Evolutionary conservation across 2,888 invertebrate species (phyloP).

Genomic region (Vanessa cardui): DNA sequence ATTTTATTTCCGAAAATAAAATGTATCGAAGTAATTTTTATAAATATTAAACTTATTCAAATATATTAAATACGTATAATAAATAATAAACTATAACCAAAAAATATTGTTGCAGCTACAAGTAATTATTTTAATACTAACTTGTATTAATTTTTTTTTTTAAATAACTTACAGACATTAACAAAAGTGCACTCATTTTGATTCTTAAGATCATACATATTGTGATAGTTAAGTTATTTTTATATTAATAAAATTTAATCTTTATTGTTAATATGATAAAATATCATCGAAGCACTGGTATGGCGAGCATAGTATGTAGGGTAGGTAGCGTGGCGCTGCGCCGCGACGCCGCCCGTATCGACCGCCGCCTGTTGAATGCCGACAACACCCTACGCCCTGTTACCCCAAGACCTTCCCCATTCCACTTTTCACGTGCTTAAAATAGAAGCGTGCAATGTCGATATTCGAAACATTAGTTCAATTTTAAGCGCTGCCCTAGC

Average conservation of each 20-base stretch:
- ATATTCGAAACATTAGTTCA: conserved; percentile 77
- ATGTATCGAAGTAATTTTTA: too few relatives aligned
- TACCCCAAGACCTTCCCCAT: conserved; percentile 64
- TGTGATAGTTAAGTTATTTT: too few relatives aligned
- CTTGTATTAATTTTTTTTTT: too few relatives aligned
- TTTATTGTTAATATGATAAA: background rate
- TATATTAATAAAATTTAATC: background rate
- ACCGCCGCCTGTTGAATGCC: conserved; percentile 82
- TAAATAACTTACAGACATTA: too few relatives aligned
- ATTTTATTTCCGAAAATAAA: too few relatives aligned
- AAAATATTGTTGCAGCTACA: too few relatives aligned
- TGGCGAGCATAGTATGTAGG: conserved; percentile 20
- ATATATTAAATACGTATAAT: too few relatives aligned
- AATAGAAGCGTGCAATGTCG: conserved; percentile 79
- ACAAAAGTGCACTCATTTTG: too few relatives aligned
- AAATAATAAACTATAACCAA: too few relatives aligned
- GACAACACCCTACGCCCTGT: conserved; percentile 55
- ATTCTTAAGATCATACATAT: too few relatives aligned
- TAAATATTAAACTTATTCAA: too few relatives aligned
- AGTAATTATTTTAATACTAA: too few relatives aligned
- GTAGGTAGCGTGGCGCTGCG: conserved; percentile 65
- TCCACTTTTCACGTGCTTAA: conserved; percentile 80
- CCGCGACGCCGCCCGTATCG: conserved; percentile 75
- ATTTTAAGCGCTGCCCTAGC: conserved; percentile 52
- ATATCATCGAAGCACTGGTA: conserved; percentile 2